Base-by-base conservation (phyloP, 2,113 vertebrate genomes). In the Electrona antarctica region DNA sequence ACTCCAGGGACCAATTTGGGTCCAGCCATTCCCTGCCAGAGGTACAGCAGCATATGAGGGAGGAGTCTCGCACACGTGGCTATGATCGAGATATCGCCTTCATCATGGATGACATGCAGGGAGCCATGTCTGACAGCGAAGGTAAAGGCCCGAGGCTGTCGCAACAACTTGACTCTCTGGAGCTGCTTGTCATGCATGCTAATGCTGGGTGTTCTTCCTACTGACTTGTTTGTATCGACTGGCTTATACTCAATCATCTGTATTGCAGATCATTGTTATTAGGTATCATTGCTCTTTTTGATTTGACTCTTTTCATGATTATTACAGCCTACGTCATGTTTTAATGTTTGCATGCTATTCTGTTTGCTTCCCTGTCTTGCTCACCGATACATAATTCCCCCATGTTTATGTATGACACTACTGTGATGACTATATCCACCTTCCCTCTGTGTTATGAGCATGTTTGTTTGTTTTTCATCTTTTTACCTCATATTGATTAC, bases 101-200 rank as follows among this genome's bases (percentile, higher is more conserved):
- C 93, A 96, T 99, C 91, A 98, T 99, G 96, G 98, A 99, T 91
- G 98, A 99, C 91, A 95, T 98, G 90, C 97, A 98, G 84, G 97
- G 98, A 85, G 98, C 98, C 91, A 98, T 99, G 98, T 99, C 98
- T 83, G 98, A 99, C 93, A 99, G 97, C 73, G 97, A 99, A 99
- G 97, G 98, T 98, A 99, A 99, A 93, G 90, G 86, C 88, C 89
- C 94, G 83, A 93, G 78, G 92, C 88, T 92, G 80, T 88, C 92
- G 85, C 93, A 90, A 88, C 89, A 88, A 81, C 91, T 88, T 84
- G 85, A 91, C 90, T 94, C 91, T 80, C 41, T 91, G 91, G 94
- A 95, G 83, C 82, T 93, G 90, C 89, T 91, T 92, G 91, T 94
- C 77, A 87, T 95, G 96, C 96, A 98, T 97, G 97, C 86, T 69